Conservation (phyloP, 2,888 invertebrate species). For the Eugnorisma glareosa region DNA sequence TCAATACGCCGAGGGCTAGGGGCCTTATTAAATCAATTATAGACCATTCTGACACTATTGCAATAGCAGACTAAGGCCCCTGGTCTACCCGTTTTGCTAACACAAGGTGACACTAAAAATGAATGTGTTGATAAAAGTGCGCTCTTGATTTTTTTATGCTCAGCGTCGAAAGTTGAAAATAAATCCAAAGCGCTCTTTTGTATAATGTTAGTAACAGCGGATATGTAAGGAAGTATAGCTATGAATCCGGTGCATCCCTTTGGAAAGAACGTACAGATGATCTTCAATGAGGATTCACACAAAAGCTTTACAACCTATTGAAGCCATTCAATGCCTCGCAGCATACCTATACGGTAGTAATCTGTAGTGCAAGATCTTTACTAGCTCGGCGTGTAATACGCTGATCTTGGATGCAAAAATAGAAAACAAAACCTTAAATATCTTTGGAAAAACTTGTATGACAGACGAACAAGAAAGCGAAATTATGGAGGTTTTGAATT, state of each 20-base stretch:
- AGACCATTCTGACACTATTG: too few species aligned
- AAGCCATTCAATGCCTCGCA: conserved; percentile 13
- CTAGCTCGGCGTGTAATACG: not conserved
- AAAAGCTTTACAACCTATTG: conserved; percentile 14
- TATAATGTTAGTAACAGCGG: not conserved
- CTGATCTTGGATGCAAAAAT: not conserved
- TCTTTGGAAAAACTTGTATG: not conserved
- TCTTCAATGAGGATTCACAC: conserved; percentile 6
- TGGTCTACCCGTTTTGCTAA: not conserved
- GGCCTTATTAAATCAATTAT: too few species aligned
- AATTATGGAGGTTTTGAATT: not conserved
- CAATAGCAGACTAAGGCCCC: too few species aligned
- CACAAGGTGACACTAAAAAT: not conserved
- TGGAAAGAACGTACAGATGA: conserved; percentile 1
- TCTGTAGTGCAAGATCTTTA: conserved; percentile 1
- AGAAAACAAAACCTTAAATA: too few species aligned
- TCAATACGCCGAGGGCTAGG: too few species aligned
- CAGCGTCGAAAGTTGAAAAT: not conserved
- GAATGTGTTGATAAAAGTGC: not conserved
- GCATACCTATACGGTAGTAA: not conserved
- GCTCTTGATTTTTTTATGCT: not conserved
- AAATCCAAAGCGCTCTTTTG: not conserved
- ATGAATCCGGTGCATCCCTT: not conserved
- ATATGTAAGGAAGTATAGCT: not conserved
- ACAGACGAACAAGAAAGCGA: too few species aligned